phyloP scores from a whole-genome alignment of 2,113 vertebrate genomes.

The Columbina picui region DNA sequence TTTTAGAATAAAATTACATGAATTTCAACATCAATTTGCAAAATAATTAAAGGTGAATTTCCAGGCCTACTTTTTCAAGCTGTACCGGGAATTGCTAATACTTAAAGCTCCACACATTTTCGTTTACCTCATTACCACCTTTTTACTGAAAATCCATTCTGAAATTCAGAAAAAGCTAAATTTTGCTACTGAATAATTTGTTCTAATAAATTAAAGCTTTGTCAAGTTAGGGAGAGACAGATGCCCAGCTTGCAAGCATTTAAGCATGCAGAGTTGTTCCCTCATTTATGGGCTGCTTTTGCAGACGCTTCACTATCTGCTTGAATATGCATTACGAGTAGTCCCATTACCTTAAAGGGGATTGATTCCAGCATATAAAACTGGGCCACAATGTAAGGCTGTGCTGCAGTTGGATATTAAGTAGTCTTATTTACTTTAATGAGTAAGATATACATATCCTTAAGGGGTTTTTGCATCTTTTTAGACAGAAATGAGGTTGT shows the following conservation, averaged over 20 bases:
- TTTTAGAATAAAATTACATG: neutral
- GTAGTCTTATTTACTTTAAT: neutral
- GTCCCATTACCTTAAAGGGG: neutral
- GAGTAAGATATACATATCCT: neutral
- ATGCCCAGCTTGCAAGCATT: neutral
- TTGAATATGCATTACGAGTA: neutral
- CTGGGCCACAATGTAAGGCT: neutral
- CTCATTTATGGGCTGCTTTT: neutral
- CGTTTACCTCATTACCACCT: neutral
- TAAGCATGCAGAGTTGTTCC: neutral
- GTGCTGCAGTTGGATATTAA: neutral
- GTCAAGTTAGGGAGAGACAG: neutral
- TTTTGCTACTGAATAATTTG: neutral
- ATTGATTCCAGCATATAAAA: neutral
- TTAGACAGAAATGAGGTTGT: neutral
- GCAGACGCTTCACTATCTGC: neutral
- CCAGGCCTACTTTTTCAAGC: neutral
- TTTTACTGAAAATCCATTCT: neutral
- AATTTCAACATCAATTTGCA: neutral
- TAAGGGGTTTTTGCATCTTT: neutral
- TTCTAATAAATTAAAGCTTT: neutral
- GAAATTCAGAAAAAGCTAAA: neutral
- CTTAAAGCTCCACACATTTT: accelerated
- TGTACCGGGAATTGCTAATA: neutral
- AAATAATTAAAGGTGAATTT: neutral